phyloP scores from a whole-genome alignment of 2,797 vertebrate species.

The Acrossocheilus wenchowensis region DNA sequence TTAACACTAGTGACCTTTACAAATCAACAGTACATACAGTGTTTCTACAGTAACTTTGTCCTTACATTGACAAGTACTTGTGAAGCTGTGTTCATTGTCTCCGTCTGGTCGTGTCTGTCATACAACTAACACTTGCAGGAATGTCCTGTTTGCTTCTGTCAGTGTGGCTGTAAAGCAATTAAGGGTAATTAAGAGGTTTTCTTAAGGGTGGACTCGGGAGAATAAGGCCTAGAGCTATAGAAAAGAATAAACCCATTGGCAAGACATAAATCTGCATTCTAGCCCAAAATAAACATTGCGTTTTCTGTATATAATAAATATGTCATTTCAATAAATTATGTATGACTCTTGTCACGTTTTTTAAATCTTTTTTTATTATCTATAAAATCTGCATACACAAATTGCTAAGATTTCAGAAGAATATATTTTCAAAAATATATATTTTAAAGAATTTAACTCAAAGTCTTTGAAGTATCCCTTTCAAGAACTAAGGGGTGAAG shows the following conservation, averaged over 20 bases:
- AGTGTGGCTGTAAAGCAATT: conserved; percentile 47
- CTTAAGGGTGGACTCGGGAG: background rate
- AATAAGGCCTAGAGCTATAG: conserved; percentile 9
- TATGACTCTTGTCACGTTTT: background rate
- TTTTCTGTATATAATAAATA: background rate
- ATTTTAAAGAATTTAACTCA: background rate
- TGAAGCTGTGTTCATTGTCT: conserved; percentile 21
- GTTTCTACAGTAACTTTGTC: conserved; percentile 17
- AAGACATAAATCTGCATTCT: background rate
- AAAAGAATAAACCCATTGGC: background rate
- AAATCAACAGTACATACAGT: background rate
- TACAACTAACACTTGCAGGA: conserved; percentile 33
- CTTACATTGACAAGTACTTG: conserved; percentile 20
- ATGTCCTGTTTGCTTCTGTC: conserved; percentile 44
- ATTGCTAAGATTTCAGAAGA: background rate
- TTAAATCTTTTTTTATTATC: background rate
- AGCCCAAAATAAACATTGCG: background rate
- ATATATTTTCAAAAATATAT: background rate
- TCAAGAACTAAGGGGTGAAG: background rate
- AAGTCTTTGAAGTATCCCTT: background rate
- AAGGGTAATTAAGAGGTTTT: conserved; percentile 43
- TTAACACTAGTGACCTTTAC: background rate
- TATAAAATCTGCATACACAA: background rate
- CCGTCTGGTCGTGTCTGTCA: conserved; percentile 24
- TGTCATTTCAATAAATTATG: background rate